Percentiles rank a stretch among this genome's conserved stretches.
These are phyloP conservation scores for Hofmannophila pseudospretella DNA, from an alignment of 2,888 invertebrate genomes.

Conservation along the genomic window DNA sequence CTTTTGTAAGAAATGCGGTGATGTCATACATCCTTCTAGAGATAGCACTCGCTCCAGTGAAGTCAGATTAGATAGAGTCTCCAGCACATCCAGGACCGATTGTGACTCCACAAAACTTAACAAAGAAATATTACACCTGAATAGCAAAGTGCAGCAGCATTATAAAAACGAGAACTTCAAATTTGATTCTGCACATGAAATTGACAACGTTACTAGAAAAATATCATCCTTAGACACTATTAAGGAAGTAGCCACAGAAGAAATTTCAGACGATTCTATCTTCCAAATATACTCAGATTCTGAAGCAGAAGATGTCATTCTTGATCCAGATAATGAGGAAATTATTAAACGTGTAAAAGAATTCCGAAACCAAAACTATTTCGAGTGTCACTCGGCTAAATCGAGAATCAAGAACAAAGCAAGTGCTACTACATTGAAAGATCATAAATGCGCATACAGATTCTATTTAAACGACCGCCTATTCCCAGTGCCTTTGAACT, in stretches of 20 bases:
- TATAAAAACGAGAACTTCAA: conserved; percentile 64
- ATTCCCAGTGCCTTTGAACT: conserved; percentile 70
- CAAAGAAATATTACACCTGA: no score
- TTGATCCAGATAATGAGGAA: conserved; percentile 31
- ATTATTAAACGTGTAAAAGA: conserved; percentile 47
- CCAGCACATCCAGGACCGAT: no score
- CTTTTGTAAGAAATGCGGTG: conserved; percentile 43
- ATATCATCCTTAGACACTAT: conserved; percentile 43
- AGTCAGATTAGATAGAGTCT: no score
- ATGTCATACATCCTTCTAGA: no score
- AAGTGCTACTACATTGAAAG: conserved; percentile 33
- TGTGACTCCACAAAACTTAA: neutral
- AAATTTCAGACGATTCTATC: conserved; percentile 11
- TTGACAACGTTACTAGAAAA: conserved; percentile 28
- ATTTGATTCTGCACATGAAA: conserved; percentile 40
- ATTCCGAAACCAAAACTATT: conserved; percentile 77
- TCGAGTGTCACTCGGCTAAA: conserved; percentile 78
- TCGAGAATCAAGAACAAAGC: conserved; percentile 39
- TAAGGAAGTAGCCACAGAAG: conserved; percentile 32
- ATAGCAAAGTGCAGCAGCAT: conserved; percentile 43
- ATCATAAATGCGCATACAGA: conserved; percentile 74
- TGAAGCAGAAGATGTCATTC: conserved; percentile 28
- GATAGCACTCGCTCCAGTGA: no score
- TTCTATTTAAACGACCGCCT: conserved; percentile 77
- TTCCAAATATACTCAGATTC: conserved; percentile 31